Evolutionary conservation across 2,797 vertebrate species (phyloP).

Genomic region (Taeniopygia guttata): DNA sequence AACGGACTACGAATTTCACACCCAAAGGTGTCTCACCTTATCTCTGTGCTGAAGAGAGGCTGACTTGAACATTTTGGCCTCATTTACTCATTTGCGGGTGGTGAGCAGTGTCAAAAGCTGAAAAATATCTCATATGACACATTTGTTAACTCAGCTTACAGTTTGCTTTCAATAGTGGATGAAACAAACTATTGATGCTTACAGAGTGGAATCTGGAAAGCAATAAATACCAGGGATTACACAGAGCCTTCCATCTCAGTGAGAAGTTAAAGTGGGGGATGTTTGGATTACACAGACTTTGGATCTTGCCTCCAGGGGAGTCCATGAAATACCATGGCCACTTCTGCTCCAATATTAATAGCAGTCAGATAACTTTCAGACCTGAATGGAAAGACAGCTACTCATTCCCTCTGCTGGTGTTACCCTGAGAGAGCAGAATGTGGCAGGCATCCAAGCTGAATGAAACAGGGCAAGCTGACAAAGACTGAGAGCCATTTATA

Average conservation of each 20-base stretch:
- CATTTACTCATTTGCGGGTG: not conserved
- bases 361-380: not conserved
- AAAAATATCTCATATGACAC: not conserved
- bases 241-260: not conserved
- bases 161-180: not conserved
- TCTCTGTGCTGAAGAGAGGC: not conserved
- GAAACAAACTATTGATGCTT: not conserved
- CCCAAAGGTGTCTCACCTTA: not conserved
- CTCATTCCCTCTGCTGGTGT: not conserved
- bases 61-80: not conserved
- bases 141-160: not conserved
- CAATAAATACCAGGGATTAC: not conserved
- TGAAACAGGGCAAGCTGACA: not conserved
- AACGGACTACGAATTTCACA: not conserved
- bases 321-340: not conserved
- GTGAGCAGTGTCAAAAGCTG: not conserved
- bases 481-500: not conserved
- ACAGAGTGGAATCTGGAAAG: not conserved
- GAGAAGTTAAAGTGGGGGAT: not conserved
- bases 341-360: not conserved
- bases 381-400: not conserved
- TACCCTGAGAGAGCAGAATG: not conserved
- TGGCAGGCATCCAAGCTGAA: not conserved
- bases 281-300: not conserved
- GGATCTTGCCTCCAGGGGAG: not conserved